A percentile compares a stretch with the other conserved stretches of the same genome.
These are phyloP conservation scores for Tyria jacobaeae DNA, from an alignment of 2,888 invertebrate genomes.

Conservation along the genomic window DNA sequence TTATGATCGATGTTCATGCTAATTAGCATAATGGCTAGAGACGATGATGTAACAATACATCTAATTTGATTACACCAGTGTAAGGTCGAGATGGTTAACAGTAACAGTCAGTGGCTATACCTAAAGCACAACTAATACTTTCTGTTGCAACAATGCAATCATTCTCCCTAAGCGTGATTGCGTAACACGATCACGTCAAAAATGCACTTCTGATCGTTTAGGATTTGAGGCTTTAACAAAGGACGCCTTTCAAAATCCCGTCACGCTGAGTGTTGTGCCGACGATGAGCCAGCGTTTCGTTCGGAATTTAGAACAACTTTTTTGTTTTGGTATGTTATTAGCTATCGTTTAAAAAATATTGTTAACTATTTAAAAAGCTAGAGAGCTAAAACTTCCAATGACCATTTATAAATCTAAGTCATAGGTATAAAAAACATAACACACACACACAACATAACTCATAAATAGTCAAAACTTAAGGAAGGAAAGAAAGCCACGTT, in stretches of 20 bases:
- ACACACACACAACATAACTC: too few species aligned
- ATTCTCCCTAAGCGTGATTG: slow-evolving; percentile 34
- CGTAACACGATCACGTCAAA: slow-evolving; percentile 52
- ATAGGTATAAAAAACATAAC: too few species aligned
- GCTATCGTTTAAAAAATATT: background rate
- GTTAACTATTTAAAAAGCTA: too few species aligned
- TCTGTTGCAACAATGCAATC: slow-evolving; percentile 21
- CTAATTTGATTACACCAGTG: slow-evolving; percentile 79
- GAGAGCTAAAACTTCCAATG: too few species aligned
- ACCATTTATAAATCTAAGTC: too few species aligned
- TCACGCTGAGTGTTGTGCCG: slow-evolving; percentile 53
- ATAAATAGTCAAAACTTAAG: too few species aligned
- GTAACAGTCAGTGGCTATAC: slow-evolving; percentile 48
- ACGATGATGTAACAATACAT: slow-evolving; percentile 70
- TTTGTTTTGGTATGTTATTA: slow-evolving; percentile 42
- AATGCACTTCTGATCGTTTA: slow-evolving; percentile 58
- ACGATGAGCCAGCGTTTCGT: slow-evolving; percentile 57
- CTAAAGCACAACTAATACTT: slow-evolving; percentile 18
- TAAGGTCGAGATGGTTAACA: slow-evolving; percentile 75
- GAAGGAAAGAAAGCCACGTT: too few species aligned
- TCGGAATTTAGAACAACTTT: slow-evolving; percentile 47
- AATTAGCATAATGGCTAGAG: slow-evolving; percentile 73
- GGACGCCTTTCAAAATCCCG: slow-evolving; percentile 59
- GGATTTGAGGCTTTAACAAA: slow-evolving; percentile 61
- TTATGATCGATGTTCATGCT: slow-evolving; percentile 58